These are phyloP conservation scores for Periplaneta americana DNA, from an alignment of 1,140 invertebrate genomes.

Conservation along the genomic window DNA sequence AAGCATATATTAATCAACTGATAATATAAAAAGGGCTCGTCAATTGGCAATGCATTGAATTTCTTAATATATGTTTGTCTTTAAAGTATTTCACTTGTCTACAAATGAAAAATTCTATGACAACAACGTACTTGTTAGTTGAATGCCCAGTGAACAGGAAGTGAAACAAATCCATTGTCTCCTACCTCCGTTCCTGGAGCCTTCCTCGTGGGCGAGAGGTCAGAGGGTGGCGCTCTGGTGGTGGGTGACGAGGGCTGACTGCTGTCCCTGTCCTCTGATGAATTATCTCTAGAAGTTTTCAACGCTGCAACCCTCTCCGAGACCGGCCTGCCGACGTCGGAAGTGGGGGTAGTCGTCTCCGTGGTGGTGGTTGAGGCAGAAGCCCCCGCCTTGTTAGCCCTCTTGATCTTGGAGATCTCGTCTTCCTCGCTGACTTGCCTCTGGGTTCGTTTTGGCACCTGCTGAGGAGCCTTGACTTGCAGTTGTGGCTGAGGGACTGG, in stretches of 20 bases:
- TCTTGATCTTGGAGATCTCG: slow-evolving; percentile 83
- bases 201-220: neutral
- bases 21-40: no score
- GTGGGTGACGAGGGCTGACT: slow-evolving; percentile 23
- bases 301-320: slow-evolving; percentile 39
- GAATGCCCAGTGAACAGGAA: neutral
- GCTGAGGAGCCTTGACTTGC: slow-evolving; percentile 31
- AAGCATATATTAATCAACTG: no score
- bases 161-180: neutral
- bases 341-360: slow-evolving; percentile 30
- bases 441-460: slow-evolving; percentile 2
- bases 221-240: slow-evolving; percentile 15
- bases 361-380: slow-evolving; percentile 49
- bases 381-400: slow-evolving; percentile 65
- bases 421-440: slow-evolving; percentile 82
- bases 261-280: slow-evolving; percentile 35
- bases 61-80: no score
- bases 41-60: no score
- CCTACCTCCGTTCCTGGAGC: slow-evolving; percentile 33
- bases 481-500: slow-evolving; percentile 44
- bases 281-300: slow-evolving; percentile 33
- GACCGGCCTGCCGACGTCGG: slow-evolving; percentile 11
- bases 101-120: no score
- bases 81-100: no score
- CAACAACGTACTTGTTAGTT: no score